These are phyloP conservation scores for Pyrocephalus nanus DNA, from an alignment of 2,797 vertebrate species.

Conservation along the genomic window DNA sequence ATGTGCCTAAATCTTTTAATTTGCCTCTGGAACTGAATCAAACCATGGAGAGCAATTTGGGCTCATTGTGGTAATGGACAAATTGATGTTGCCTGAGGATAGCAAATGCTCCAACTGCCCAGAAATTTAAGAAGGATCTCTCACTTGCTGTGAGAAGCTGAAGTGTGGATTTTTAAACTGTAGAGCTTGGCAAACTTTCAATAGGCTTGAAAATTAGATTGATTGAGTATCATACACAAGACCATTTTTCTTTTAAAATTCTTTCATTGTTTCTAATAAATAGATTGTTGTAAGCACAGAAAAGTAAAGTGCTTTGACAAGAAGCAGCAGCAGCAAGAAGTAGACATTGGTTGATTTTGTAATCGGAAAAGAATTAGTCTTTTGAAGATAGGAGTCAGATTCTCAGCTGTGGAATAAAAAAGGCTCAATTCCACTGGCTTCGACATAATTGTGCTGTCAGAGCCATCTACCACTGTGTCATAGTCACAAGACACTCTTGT, in stretches of 20 bases:
- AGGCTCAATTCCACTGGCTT: neutral
- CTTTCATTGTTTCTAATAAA: neutral
- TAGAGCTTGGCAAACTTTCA: constrained; percentile 32
- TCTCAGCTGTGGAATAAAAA: constrained; percentile 33
- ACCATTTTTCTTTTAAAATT: constrained; percentile 1
- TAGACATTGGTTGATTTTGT: constrained; percentile 12
- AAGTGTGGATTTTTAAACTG: constrained; percentile 31
- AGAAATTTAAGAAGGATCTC: constrained; percentile 38
- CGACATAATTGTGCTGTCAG: constrained; percentile 19
- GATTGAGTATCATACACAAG: constrained; percentile 28
- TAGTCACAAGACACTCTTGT: neutral
- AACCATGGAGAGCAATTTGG: neutral
- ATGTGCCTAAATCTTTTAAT: constrained; percentile 44
- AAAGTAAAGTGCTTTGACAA: constrained; percentile 29
- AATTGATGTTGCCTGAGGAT: constrained; percentile 58
- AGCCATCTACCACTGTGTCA: constrained; percentile 4
- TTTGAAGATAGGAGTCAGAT: constrained; percentile 29
- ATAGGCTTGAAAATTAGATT: constrained; percentile 33
- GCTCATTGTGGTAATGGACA: constrained; percentile 33
- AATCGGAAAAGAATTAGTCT: constrained; percentile 36
- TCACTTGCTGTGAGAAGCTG: constrained; percentile 30
- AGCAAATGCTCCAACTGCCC: constrained; percentile 30
- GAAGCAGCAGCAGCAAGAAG: constrained; percentile 35
- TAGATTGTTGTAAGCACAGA: constrained; percentile 4
- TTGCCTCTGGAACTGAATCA: constrained; percentile 57